Percentiles rank a stretch among this genome's conserved stretches.
These are phyloP conservation scores for Tylochromis polylepis DNA, from an alignment of 2,113 vertebrate genomes.

Conservation along the genomic window DNA sequence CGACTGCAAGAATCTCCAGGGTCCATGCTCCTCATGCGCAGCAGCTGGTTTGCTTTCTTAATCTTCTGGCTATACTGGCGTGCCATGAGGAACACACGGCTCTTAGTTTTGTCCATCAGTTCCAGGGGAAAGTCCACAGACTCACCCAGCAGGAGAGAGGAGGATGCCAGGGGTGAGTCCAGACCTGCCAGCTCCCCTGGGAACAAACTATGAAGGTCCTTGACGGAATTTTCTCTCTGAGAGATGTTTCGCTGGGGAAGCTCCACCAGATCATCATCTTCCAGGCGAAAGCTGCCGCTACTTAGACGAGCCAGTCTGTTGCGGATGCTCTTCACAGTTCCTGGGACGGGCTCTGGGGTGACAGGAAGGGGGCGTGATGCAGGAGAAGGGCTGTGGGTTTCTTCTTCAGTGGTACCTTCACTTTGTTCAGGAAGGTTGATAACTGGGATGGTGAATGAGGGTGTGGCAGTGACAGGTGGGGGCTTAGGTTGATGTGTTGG, in stretches of 20 bases:
- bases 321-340: slow-evolving; percentile 72
- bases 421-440: slow-evolving; percentile 66
- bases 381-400: slow-evolving; percentile 46
- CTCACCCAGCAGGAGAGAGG: slow-evolving; percentile 65
- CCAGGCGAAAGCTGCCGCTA: slow-evolving; percentile 74
- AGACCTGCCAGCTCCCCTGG: slow-evolving; percentile 73
- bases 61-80: slow-evolving; percentile 98
- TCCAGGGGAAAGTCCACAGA: slow-evolving; percentile 74
- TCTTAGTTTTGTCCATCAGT: slow-evolving; percentile 82
- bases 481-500: slow-evolving; percentile 42
- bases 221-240: slow-evolving; percentile 21
- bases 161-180: slow-evolving; percentile 73
- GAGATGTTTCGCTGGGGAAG: slow-evolving; percentile 64
- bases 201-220: slow-evolving; percentile 78
- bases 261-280: slow-evolving; percentile 73
- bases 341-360: slow-evolving; percentile 72
- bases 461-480: slow-evolving; percentile 44
- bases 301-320: slow-evolving; percentile 78
- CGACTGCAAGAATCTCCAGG: slow-evolving; percentile 76
- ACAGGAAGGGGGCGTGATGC: slow-evolving; percentile 50
- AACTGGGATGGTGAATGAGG: slow-evolving; percentile 64
- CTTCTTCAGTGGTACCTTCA: slow-evolving; percentile 60
- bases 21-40: slow-evolving; percentile 89
- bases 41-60: slow-evolving; percentile 93
- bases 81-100: slow-evolving; percentile 92